Percentiles rank a stretch among this genome's conserved stretches.
phyloP scores from a whole-genome alignment of 1,140 invertebrate genomes.

The Microplitis demolitor region DNA sequence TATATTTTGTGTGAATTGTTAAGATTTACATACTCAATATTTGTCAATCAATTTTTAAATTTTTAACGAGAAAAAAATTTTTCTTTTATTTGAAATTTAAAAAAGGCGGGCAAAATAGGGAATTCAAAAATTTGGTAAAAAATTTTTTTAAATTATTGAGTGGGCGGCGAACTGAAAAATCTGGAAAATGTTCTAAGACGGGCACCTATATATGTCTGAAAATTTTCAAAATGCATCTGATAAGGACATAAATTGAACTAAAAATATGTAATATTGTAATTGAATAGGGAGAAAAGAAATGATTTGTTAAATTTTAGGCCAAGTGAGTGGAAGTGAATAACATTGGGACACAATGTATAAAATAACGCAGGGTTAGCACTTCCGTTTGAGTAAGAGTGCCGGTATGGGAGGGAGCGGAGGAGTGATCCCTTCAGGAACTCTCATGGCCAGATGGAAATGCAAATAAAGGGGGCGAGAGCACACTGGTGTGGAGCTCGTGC shows the following conservation, averaged over 20 bases:
- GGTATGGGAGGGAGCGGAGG: not conserved
- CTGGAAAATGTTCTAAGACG: no score
- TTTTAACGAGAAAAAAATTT: no score
- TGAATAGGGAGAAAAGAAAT: not conserved
- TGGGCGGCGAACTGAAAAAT: no score
- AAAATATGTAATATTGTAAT: not conserved
- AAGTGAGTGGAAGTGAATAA: not conserved
- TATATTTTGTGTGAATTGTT: no score
- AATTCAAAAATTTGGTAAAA: no score
- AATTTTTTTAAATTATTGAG: no score
- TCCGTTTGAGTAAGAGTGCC: not conserved
- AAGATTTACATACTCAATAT: no score
- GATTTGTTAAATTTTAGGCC: not conserved
- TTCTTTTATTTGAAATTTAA: no score
- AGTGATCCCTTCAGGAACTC: slow-evolving; percentile 14
- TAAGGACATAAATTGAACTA: not conserved
- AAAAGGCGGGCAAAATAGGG: no score
- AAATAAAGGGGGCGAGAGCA: slow-evolving; percentile 22
- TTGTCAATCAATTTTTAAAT: no score
- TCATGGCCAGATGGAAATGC: slow-evolving; percentile 29
- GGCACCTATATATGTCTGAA: no score
- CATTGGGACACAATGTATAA: not conserved
- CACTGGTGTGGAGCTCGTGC: not conserved
- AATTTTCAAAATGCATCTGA: no score
- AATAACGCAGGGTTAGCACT: slow-evolving; percentile 10